Conservation (phyloP, 2,888 invertebrate species). For the Cataglyphis livida region DNA sequence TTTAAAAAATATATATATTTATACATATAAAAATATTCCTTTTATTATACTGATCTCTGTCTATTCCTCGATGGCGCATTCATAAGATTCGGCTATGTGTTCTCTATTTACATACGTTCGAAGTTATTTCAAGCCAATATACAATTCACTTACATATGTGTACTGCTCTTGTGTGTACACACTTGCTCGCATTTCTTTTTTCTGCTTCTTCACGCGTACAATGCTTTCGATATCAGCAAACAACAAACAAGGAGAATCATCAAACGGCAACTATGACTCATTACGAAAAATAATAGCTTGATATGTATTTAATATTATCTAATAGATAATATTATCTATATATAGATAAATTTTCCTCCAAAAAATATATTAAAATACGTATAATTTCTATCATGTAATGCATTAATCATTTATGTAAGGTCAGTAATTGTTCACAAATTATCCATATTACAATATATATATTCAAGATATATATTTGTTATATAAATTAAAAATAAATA, state of each 20-base stretch:
- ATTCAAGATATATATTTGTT: slow-evolving; percentile 27
- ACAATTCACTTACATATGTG: slow-evolving; percentile 21
- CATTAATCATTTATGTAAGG: neutral
- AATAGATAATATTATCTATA: neutral
- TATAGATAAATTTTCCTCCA: neutral
- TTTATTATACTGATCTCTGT: slow-evolving; percentile 74
- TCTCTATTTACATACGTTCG: slow-evolving; percentile 27
- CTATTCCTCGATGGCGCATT: slow-evolving; percentile 65
- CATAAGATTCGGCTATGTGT: slow-evolving; percentile 38
- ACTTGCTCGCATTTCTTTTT: slow-evolving; percentile 37
- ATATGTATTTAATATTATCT: slow-evolving; percentile 42
- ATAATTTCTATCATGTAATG: neutral
- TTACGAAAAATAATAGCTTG: slow-evolving; percentile 34
- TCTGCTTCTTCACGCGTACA: slow-evolving; percentile 27
- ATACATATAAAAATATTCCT: slow-evolving; percentile 64
- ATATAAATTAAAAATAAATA: neutral
- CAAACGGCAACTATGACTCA: slow-evolving; percentile 31
- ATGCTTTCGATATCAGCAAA: slow-evolving; percentile 34
- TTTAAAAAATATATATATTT: slow-evolving; percentile 72
- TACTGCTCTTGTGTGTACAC: slow-evolving; percentile 20
- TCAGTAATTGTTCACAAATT: neutral
- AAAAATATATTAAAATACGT: neutral
- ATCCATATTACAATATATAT: slow-evolving; percentile 19
- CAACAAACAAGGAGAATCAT: slow-evolving; percentile 36
- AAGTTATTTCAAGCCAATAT: slow-evolving; percentile 30